Evolutionary conservation across 2,113 vertebrate genomes (phyloP).

Genomic region (Peromyscus maniculatus): DNA sequence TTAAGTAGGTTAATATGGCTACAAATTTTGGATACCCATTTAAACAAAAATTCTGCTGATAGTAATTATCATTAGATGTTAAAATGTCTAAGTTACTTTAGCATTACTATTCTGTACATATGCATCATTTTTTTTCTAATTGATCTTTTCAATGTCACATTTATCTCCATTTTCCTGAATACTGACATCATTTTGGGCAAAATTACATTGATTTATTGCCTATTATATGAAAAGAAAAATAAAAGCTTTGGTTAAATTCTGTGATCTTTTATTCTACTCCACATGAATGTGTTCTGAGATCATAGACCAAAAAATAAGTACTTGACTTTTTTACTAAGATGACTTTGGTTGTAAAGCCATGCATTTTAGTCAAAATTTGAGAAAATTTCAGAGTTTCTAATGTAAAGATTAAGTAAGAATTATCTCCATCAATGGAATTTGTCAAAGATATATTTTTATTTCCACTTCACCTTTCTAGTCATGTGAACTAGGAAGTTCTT

Average conservation of each 20-base stretch:
- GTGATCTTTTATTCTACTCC: neutral
- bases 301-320: neutral
- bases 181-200: neutral
- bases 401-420: neutral
- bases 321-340: neutral
- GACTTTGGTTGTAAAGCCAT: neutral
- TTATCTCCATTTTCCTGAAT: slow-evolving; percentile 22
- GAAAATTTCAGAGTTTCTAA: neutral
- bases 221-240: slow-evolving; percentile 19
- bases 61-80: neutral
- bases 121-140: neutral
- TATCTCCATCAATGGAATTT: neutral
- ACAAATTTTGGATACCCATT: neutral
- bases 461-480: neutral
- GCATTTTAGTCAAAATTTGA: neutral
- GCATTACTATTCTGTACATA: neutral
- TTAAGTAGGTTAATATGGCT: slow-evolving; percentile 22
- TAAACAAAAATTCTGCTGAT: slow-evolving; percentile 2
- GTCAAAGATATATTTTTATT: neutral
- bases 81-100: slow-evolving; percentile 12
- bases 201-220: neutral
- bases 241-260: slow-evolving; percentile 32
- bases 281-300: neutral
- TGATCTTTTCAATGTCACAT: neutral
- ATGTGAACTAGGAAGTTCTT: neutral